Evolutionary conservation across 2,113 vertebrate species (phyloP).

Genomic region (Naja naja): DNA sequence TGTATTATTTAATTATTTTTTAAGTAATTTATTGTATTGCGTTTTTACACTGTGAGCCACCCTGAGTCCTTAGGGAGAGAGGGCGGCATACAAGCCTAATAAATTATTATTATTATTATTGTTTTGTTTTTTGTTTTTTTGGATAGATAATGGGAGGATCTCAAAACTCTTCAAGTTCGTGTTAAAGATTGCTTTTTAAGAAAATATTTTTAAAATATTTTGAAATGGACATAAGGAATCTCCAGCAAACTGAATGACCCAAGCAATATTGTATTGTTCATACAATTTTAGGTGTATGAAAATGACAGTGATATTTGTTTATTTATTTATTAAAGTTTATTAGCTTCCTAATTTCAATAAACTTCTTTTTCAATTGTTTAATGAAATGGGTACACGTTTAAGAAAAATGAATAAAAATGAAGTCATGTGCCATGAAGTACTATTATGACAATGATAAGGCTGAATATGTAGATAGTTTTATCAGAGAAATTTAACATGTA

Average conservation of each 20-base stretch:
- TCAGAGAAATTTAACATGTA: neutral
- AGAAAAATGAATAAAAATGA: neutral
- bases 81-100: no score
- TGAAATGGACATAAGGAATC: neutral
- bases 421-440: neutral
- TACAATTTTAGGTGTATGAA: neutral
- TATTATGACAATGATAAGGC: neutral
- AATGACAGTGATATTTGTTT: neutral
- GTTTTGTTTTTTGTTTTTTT: no score
- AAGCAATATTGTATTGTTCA: neutral
- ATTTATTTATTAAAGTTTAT: neutral
- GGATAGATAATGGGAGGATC: neutral
- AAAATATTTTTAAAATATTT: neutral
- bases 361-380: neutral
- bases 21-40: no score
- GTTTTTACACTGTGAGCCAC: no score
- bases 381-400: neutral
- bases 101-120: no score
- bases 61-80: no score
- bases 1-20: no score
- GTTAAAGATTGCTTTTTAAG: neutral
- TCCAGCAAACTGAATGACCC: neutral
- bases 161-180: neutral
- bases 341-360: neutral
- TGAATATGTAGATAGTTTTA: neutral